phyloP scores from a whole-genome alignment of 2,797 vertebrate genomes.

The Carduelis carduelis region DNA sequence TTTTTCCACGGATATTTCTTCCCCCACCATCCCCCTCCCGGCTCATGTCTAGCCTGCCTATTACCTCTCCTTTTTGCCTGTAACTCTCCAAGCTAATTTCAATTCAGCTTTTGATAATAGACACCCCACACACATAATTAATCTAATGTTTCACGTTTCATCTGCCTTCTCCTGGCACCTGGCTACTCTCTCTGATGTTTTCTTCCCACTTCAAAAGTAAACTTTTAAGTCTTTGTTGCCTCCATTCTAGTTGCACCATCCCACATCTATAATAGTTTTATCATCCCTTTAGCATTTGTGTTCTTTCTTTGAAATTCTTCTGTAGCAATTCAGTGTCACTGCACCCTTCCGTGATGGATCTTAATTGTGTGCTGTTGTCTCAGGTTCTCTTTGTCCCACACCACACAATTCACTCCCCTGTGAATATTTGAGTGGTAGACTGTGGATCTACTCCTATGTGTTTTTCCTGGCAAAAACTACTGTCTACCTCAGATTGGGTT shows the following conservation, averaged over 20 bases:
- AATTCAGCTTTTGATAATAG: background rate
- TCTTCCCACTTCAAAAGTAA: background rate
- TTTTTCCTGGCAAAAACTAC: background rate
- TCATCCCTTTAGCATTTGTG: background rate
- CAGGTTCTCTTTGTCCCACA: background rate
- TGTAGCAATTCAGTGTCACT: background rate
- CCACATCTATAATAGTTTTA: background rate
- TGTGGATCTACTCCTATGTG: background rate
- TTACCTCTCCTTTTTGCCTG: background rate
- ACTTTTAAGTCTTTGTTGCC: background rate
- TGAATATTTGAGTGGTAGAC: background rate
- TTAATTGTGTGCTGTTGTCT: background rate
- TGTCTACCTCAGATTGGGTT: accelerated
- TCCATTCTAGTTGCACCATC: background rate
- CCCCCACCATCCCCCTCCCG: accelerated
- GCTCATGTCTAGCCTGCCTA: background rate
- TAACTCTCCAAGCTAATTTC: background rate
- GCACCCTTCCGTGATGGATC: accelerated
- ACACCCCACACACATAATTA: background rate
- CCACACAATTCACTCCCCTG: background rate
- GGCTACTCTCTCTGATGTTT: background rate
- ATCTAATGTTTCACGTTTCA: background rate
- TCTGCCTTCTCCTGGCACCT: background rate
- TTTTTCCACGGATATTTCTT: background rate
- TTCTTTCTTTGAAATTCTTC: background rate